phyloP scores from a whole-genome alignment of 2,888 invertebrate genomes.

The Tanytarsus gracilentus region DNA sequence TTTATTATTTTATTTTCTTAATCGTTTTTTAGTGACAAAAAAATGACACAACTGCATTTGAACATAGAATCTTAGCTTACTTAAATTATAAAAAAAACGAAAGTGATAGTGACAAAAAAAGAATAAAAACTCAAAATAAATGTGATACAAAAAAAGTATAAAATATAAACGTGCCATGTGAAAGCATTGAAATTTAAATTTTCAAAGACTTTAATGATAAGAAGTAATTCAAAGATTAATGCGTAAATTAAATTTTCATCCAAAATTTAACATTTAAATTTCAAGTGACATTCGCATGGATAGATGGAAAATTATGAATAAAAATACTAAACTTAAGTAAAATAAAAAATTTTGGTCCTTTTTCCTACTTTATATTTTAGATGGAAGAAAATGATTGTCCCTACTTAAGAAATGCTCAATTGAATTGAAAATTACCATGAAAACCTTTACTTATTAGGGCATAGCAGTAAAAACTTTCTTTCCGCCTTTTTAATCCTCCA shows the following conservation, averaged over 20 bases:
- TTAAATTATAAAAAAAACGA: slow-evolving; percentile 2
- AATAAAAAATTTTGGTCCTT: too few species aligned
- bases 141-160: not conserved
- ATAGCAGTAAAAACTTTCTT: too few species aligned
- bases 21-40: not conserved
- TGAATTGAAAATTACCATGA: too few species aligned
- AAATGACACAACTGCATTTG: not conserved
- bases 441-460: too few species aligned
- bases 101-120: slow-evolving; percentile 2
- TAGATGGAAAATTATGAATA: too few species aligned
- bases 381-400: too few species aligned
- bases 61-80: not conserved
- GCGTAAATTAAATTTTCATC: not conserved
- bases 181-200: not conserved
- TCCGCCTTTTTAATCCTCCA: too few species aligned
- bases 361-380: too few species aligned
- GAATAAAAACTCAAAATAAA: slow-evolving; percentile 11
- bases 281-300: too few species aligned
- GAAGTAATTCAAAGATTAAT: not conserved
- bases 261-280: not conserved
- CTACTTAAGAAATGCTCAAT: too few species aligned
- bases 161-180: not conserved
- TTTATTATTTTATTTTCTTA: too few species aligned
- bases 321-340: too few species aligned
- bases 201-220: not conserved